Percentiles rank a stretch among this genome's conserved stretches.
phyloP scores from a whole-genome alignment of 2,797 vertebrate genomes.

The Morelia viridis region DNA sequence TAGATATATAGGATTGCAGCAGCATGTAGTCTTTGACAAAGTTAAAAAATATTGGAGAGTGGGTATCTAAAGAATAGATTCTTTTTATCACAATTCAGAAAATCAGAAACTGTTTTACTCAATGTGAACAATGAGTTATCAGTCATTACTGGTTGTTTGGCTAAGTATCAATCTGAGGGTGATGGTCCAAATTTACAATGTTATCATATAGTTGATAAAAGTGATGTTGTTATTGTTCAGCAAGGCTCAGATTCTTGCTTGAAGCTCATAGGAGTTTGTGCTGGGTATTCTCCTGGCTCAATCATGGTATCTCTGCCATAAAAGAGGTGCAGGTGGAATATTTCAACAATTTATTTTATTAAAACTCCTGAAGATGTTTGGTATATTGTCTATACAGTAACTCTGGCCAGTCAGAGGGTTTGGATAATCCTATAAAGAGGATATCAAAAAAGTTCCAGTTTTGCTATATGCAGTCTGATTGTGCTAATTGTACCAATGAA shows the following conservation, averaged over 20 bases:
- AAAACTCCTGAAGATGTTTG: not conserved
- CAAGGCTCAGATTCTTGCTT: not conserved
- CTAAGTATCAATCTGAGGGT: not conserved
- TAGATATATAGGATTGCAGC: not conserved
- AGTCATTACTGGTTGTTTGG: not conserved
- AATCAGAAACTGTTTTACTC: not conserved
- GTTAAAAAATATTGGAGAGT: conserved; percentile 26
- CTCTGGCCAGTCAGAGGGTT: not conserved
- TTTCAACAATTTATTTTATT: not conserved
- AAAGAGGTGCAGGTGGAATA: not conserved
- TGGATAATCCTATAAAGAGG: not conserved
- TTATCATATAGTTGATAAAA: not conserved
- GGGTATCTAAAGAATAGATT: not conserved
- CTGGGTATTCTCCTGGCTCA: not conserved
- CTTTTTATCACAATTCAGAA: not conserved
- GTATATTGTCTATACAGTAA: not conserved
- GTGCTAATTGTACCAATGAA: not conserved
- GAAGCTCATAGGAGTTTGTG: not conserved
- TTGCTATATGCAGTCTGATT: not conserved
- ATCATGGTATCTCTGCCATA: not conserved
- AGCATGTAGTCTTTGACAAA: conserved; percentile 40
- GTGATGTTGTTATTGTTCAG: not conserved
- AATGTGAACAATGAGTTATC: not conserved
- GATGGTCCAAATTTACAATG: not conserved
- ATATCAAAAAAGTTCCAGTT: not conserved